Evolutionary conservation across 2,888 invertebrate genomes (phyloP).

Genomic region (Agrotis exclamationis): DNA sequence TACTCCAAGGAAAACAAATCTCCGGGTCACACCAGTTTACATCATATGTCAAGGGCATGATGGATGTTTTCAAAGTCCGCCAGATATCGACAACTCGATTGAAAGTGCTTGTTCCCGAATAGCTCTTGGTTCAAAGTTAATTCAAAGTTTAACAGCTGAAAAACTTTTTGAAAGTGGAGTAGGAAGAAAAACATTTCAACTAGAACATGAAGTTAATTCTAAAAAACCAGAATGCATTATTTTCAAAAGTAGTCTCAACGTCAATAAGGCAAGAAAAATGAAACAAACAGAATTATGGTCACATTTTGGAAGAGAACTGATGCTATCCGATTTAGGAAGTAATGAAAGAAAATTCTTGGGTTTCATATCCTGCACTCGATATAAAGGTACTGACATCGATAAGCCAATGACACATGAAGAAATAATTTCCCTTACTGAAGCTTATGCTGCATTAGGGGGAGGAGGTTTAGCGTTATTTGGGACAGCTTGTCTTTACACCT

Average conservation of each 20-base stretch:
- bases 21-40: constrained; percentile 95
- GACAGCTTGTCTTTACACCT: constrained; percentile 97
- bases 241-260: constrained; percentile 94
- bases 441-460: constrained; percentile 97
- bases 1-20: constrained; percentile 90
- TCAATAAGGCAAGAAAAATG: constrained; percentile 93
- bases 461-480: constrained; percentile 98
- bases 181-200: constrained; percentile 95
- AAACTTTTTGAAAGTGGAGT: constrained; percentile 95
- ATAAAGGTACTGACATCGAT: constrained; percentile 92
- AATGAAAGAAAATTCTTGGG: constrained; percentile 96
- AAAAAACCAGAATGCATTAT: constrained; percentile 92
- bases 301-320: constrained; percentile 95
- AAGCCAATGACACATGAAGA: constrained; percentile 93
- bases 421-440: constrained; percentile 93
- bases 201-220: constrained; percentile 92
- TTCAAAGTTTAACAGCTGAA: constrained; percentile 97
- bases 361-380: constrained; percentile 97
- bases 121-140: constrained; percentile 94
- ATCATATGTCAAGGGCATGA: constrained; percentile 95
- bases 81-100: constrained; percentile 92
- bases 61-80: constrained; percentile 94
- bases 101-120: constrained; percentile 95
- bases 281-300: constrained; percentile 96
- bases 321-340: constrained; percentile 92